Evolutionary conservation across 2,888 invertebrate species (phyloP).

Genomic region (Dexiosoma caninum): DNA sequence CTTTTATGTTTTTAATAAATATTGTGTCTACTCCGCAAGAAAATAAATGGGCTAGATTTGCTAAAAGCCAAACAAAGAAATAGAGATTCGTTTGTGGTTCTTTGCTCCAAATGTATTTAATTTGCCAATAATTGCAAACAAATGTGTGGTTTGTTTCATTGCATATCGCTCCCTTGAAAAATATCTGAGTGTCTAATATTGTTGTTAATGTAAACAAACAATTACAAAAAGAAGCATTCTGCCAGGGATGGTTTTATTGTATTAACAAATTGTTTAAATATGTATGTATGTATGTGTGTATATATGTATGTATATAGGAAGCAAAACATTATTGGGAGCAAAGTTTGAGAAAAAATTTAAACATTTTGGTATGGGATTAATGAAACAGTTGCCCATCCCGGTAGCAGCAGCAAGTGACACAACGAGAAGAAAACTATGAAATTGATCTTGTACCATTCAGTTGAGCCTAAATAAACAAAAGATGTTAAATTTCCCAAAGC

Average conservation of each 20-base stretch:
- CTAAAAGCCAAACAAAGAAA: slow-evolving; percentile 26
- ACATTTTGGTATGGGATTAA: no score
- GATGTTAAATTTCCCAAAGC: slow-evolving; percentile 43
- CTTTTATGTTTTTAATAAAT: not conserved
- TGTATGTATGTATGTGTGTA: no score
- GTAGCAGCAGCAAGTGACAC: not conserved
- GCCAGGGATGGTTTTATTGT: slow-evolving; percentile 27
- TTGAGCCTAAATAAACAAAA: slow-evolving; percentile 43
- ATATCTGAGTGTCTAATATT: slow-evolving; percentile 16
- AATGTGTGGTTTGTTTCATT: slow-evolving; percentile 32
- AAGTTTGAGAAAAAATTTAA: no score
- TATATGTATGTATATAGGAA: no score
- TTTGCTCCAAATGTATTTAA: slow-evolving; percentile 44
- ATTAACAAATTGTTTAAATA: no score
- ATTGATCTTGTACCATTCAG: slow-evolving; percentile 14
- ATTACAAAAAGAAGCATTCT: not conserved
- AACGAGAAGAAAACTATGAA: not conserved
- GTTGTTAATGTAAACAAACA: slow-evolving; percentile 33
- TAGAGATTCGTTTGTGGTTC: slow-evolving; percentile 26
- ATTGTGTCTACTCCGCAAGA: not conserved
- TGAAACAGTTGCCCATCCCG: not conserved
- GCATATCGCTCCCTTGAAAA: not conserved
- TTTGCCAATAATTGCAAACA: slow-evolving; percentile 52
- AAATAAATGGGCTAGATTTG: not conserved
- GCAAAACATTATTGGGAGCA: no score